phyloP scores from a whole-genome alignment of 2,888 invertebrate genomes.

The Trachelus troglodyta region DNA sequence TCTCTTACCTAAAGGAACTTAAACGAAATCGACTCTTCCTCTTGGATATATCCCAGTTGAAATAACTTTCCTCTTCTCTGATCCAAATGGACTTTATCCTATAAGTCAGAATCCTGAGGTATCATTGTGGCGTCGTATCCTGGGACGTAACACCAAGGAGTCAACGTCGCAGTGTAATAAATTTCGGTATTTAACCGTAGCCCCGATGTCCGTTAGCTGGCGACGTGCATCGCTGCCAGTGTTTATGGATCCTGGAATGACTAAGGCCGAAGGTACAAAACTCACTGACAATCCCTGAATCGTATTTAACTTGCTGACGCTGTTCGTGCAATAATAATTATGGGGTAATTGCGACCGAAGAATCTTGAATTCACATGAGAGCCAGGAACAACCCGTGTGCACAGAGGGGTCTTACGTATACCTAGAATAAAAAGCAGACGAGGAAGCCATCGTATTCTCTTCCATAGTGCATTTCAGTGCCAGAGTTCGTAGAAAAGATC shows the following conservation, averaged over 20 bases:
- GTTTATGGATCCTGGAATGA: slow-evolving; percentile 27
- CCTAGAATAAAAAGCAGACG: slow-evolving; percentile 6
- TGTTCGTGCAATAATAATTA: slow-evolving; percentile 41
- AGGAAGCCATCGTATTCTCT: slow-evolving; percentile 13
- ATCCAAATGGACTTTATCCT: not conserved
- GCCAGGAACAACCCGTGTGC: not conserved
- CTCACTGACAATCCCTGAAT: slow-evolving; percentile 14
- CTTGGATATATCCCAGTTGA: not conserved
- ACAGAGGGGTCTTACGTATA: not conserved
- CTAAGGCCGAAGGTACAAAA: slow-evolving; percentile 13
- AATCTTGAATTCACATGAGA: slow-evolving; percentile 38
- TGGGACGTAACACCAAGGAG: not conserved
- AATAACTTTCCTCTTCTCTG: not conserved
- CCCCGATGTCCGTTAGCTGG: not conserved
- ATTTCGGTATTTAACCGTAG: not conserved
- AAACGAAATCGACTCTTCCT: not conserved
- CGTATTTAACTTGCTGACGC: slow-evolving; percentile 16
- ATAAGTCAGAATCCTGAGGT: not conserved
- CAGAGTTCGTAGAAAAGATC: slow-evolving; percentile 5
- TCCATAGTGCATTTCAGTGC: slow-evolving; percentile 5
- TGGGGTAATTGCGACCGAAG: slow-evolving; percentile 35
- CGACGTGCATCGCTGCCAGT: not conserved
- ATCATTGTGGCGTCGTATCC: not conserved
- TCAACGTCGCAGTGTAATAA: not conserved
- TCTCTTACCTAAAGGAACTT: not conserved